Evolutionary conservation across 1,140 invertebrate species (phyloP).

Genomic region (Protaetia brevitarsis): DNA sequence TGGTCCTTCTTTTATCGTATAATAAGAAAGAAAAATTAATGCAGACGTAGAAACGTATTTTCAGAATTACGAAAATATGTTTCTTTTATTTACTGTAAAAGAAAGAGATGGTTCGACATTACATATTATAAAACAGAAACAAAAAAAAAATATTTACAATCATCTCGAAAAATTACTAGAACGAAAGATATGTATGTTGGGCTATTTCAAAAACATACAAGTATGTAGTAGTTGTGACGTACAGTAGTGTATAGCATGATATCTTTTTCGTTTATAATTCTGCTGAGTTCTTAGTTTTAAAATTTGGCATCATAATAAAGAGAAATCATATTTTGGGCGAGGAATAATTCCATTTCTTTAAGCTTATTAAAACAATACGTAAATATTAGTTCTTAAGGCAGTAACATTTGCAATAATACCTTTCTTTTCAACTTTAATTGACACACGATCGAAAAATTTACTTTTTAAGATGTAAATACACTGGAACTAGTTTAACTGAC

Average conservation of each 20-base stretch:
- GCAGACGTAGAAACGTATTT: conserved; percentile 1
- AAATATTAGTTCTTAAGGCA: no score
- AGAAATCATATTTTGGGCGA: neutral
- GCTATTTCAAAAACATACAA: neutral
- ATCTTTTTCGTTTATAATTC: neutral
- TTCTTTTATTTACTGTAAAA: neutral
- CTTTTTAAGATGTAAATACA: neutral
- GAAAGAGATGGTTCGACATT: neutral
- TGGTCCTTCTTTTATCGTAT: neutral
- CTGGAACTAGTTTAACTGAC: no score
- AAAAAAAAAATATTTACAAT: neutral
- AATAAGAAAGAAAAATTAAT: neutral
- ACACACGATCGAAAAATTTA: neutral
- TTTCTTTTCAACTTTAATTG: neutral
- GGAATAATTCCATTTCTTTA: no score
- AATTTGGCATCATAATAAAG: neutral
- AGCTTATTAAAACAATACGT: no score
- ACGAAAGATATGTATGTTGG: neutral
- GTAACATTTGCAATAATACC: no score
- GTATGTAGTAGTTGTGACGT: neutral
- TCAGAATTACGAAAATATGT: neutral
- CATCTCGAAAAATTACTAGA: neutral
- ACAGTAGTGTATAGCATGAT: neutral
- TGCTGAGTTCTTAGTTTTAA: neutral
- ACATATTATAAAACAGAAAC: no score